phyloP scores from a whole-genome alignment of 2,888 invertebrate species.

The Drosophila paranaensis region DNA sequence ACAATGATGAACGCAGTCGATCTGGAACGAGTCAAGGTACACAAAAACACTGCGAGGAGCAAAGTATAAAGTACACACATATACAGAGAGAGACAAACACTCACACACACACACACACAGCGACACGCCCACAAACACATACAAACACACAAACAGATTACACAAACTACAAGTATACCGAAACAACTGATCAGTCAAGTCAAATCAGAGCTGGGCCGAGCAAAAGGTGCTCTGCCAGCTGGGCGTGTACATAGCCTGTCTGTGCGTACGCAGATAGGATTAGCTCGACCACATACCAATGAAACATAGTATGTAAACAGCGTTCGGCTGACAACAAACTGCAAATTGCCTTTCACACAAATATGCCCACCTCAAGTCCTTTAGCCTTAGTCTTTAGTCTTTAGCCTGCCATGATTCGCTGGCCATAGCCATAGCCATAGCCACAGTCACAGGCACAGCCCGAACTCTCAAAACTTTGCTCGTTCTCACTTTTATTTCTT shows the following conservation, averaged over 20 bases:
- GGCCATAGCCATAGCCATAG: slow-evolving; percentile 3
- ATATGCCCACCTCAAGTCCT: slow-evolving; percentile 32
- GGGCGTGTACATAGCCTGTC: slow-evolving; percentile 12
- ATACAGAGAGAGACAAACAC: slow-evolving; percentile 25
- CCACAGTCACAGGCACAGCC: neutral
- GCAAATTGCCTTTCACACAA: slow-evolving; percentile 34
- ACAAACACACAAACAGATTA: slow-evolving; percentile 40
- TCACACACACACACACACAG: slow-evolving; percentile 9
- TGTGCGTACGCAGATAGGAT: slow-evolving; percentile 22
- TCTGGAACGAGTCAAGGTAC: slow-evolving; percentile 99
- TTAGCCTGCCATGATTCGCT: slow-evolving; percentile 12
- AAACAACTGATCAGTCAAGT: slow-evolving; percentile 31
- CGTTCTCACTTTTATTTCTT: slow-evolving; percentile 58
- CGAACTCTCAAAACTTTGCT: slow-evolving; percentile 51
- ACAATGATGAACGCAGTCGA: slow-evolving; percentile 99
- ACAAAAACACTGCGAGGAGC: slow-evolving; percentile 66
- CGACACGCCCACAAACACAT: slow-evolving; percentile 18
- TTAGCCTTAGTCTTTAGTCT: slow-evolving; percentile 5
- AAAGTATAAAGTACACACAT: slow-evolving; percentile 16
- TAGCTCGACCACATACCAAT: slow-evolving; percentile 6
- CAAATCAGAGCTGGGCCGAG: slow-evolving; percentile 4
- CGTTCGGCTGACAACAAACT: slow-evolving; percentile 26
- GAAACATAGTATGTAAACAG: neutral
- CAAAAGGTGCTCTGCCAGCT: slow-evolving; percentile 8
- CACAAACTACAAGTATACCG: slow-evolving; percentile 47